Conservation (phyloP, 1,140 invertebrate genomes). For the Papilio glaucus region DNA sequence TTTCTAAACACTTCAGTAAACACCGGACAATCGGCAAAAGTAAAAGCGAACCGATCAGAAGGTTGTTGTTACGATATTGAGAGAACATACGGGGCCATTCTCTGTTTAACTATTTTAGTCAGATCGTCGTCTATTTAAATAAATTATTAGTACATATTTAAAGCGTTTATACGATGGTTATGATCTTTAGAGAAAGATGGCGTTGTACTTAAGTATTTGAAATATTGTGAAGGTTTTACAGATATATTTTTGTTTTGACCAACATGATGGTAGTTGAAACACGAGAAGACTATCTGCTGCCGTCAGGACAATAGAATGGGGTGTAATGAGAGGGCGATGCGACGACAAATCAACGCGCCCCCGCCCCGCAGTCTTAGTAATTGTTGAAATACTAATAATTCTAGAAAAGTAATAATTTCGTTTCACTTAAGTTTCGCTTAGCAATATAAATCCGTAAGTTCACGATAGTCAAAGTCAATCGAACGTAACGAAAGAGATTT, state of each 20-base stretch:
- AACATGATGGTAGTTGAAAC: too few relatives aligned
- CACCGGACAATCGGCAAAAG: conserved; percentile 12
- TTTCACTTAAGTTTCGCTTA: background rate
- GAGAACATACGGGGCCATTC: background rate
- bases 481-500: conserved; percentile 1
- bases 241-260: too few relatives aligned
- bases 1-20: conserved; percentile 9
- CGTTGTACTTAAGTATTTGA: too few relatives aligned
- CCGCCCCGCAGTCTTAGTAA: too few relatives aligned
- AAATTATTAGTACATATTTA: background rate
- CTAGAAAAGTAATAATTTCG: too few relatives aligned
- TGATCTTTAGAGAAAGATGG: too few relatives aligned
- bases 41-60: conserved; percentile 17
- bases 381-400: too few relatives aligned
- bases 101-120: background rate
- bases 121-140: background rate
- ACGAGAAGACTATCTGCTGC: too few relatives aligned
- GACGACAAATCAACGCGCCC: too few relatives aligned
- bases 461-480: background rate
- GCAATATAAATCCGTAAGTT: background rate
- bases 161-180: background rate
- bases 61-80: conserved; percentile 6
- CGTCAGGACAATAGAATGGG: too few relatives aligned
- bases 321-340: too few relatives aligned
- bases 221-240: too few relatives aligned